phyloP scores from a whole-genome alignment of 2,113 vertebrate species.

The Donacobius atricapilla region DNA sequence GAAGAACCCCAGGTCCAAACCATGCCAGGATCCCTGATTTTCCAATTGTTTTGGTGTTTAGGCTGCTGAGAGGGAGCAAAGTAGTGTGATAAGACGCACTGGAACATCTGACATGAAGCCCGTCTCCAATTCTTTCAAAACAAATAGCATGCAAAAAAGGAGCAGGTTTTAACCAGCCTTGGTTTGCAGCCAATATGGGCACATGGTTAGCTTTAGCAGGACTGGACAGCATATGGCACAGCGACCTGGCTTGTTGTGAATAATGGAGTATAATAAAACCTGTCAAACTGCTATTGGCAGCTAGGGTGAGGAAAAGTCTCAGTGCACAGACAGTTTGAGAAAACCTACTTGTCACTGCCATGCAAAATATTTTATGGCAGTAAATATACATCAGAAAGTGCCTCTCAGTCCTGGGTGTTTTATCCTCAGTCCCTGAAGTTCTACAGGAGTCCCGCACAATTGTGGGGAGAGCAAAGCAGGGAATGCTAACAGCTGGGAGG shows the following conservation, averaged over 20 bases:
- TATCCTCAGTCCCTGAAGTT: neutral
- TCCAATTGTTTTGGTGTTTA: neutral
- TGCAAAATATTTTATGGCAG: constrained; percentile 3
- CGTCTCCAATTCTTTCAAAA: constrained; percentile 19
- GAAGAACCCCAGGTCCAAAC: neutral
- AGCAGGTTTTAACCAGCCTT: constrained; percentile 57
- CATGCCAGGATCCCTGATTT: neutral
- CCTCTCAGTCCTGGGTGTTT: neutral
- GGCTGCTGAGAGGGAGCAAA: neutral
- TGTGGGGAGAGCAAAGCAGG: neutral
- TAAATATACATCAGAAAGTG: neutral
- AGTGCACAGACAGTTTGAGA: constrained; percentile 21
- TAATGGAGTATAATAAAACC: constrained; percentile 64
- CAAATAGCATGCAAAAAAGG: constrained; percentile 35
- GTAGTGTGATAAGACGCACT: neutral
- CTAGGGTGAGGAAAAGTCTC: constrained; percentile 28
- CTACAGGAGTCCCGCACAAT: neutral
- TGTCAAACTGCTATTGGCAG: constrained; percentile 64
- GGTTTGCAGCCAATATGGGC: constrained; percentile 49
- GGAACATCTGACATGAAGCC: neutral
- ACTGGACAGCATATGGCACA: constrained; percentile 65
- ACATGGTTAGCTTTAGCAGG: constrained; percentile 58
- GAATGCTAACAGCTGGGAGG: neutral
- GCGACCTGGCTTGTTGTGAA: constrained; percentile 61
- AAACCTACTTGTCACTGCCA: constrained; percentile 31